phyloP scores from a whole-genome alignment of 2,797 vertebrate genomes.

The Triplophysa bombifrons region DNA sequence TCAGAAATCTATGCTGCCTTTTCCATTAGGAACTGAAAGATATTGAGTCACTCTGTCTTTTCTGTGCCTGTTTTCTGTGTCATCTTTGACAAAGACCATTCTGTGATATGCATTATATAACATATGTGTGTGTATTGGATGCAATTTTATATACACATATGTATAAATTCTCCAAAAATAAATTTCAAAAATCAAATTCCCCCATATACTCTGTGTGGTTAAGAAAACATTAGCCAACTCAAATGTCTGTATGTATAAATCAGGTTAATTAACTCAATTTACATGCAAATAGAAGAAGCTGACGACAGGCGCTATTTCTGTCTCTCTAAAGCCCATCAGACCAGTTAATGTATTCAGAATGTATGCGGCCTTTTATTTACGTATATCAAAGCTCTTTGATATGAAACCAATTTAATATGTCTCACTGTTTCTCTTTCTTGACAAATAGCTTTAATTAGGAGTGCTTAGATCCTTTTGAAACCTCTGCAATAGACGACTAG shows the following conservation, averaged over 20 bases:
- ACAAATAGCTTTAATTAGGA: background rate
- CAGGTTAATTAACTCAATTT: slow-evolving; percentile 30
- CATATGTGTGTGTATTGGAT: background rate
- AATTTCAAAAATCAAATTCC: background rate
- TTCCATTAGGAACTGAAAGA: slow-evolving; percentile 23
- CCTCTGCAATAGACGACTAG: background rate
- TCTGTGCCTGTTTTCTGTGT: slow-evolving; percentile 23
- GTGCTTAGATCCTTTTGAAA: slow-evolving; percentile 1
- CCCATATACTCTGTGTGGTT: background rate
- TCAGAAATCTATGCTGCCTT: slow-evolving; percentile 43
- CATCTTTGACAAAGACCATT: slow-evolving; percentile 27
- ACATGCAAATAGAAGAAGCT: slow-evolving; percentile 32
- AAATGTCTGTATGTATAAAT: slow-evolving; percentile 5
- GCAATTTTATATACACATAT: background rate
- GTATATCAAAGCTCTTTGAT: background rate
- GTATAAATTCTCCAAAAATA: background rate
- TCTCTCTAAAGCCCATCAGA: slow-evolving; percentile 5
- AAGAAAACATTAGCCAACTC: background rate
- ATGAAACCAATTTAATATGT: background rate
- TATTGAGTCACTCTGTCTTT: slow-evolving; percentile 34
- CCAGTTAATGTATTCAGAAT: slow-evolving; percentile 1
- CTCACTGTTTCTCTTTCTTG: background rate
- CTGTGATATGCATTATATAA: background rate
- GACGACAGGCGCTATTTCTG: background rate
- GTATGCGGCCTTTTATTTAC: slow-evolving; percentile 1